phyloP scores from a whole-genome alignment of 1,140 invertebrate genomes.

The Melitaea cinxia region DNA sequence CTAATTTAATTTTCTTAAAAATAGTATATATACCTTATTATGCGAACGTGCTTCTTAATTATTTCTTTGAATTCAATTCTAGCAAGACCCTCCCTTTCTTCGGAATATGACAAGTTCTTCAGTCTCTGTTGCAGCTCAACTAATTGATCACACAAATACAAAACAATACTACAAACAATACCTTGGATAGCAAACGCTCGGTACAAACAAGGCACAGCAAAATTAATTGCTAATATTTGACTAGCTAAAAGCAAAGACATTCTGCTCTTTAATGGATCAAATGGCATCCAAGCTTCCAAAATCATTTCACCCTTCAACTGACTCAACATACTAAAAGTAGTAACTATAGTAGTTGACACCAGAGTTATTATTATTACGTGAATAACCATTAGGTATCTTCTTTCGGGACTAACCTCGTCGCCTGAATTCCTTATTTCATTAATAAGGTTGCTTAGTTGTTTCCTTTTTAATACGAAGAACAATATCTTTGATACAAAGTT shows the following conservation, averaged over 20 bases:
- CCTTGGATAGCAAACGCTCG: constrained; percentile 64
- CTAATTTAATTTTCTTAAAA: neutral
- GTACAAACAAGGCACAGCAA: constrained; percentile 51
- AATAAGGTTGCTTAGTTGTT: constrained; percentile 49
- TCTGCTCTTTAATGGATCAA: constrained; percentile 52
- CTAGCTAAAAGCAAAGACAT: constrained; percentile 48
- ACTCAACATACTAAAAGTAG: constrained; percentile 49
- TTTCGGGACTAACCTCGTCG: constrained; percentile 48
- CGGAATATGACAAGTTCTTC: constrained; percentile 45
- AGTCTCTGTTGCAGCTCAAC: constrained; percentile 54
- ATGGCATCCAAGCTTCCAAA: constrained; percentile 67
- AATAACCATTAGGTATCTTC: constrained; percentile 52
- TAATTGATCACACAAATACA: constrained; percentile 72
- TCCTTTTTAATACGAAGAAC: constrained; percentile 52
- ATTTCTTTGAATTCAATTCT: constrained; percentile 55
- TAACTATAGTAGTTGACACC: constrained; percentile 40
- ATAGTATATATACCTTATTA: constrained; percentile 57
- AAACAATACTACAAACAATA: constrained; percentile 60
- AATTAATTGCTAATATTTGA: constrained; percentile 51
- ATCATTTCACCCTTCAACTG: constrained; percentile 56
- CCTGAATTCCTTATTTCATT: constrained; percentile 57
- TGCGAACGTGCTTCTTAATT: constrained; percentile 61
- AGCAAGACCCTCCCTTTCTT: constrained; percentile 39
- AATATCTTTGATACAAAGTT: constrained; percentile 61
- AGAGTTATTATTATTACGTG: constrained; percentile 48